Evolutionary conservation across 2,113 vertebrate genomes (phyloP), one percentile per base, ranked within the genome.

Genomic region (Anoplopoma fimbria): DNA sequence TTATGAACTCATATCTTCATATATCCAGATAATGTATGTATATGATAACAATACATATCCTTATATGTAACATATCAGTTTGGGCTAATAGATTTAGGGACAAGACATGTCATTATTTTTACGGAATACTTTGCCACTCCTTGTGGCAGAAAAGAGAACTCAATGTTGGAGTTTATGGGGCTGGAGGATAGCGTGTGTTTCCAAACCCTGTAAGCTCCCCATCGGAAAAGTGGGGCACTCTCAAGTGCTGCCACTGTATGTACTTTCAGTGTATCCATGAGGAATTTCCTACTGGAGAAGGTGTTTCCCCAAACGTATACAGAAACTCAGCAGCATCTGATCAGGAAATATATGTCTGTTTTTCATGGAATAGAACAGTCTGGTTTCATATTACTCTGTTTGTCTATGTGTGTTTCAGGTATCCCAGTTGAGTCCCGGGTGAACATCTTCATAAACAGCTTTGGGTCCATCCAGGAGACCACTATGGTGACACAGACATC

Each of bases 401-500:
- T 29, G 40, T 76, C 19, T 81, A 6, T 84, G 34, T 89, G 81
- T 75, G 79, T 93, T 89, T 36, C 77, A 99, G 98, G 97, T 45
- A 97, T 99, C 88, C 98, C 98, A 81, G 97, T 99, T 0, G 97
- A 99, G 91, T 98, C 97, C 79, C 97, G 95, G 68, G 97, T 99
- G 84, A 99, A 99, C 87, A 99, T 99, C 93, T 99, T 99, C 92
- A 99, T 99, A 84, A 99, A 99, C 93, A 99, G 98, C 89, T 99
- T 99, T 95, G 98, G 98, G 31, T 99, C 98, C 57, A 99, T 99
- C 92, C 97, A 98, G 89, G 98, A 99, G 84, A 98, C 97, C 29
- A 98, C 98, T 47, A 99, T 99, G 98, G 98, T 99, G 95, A 97
- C 19, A 47, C 63, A 70, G 3, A 40, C 29, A 42, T 31, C 45